phyloP scores from a whole-genome alignment of 2,888 invertebrate genomes.

The Schizaphis graminum region DNA sequence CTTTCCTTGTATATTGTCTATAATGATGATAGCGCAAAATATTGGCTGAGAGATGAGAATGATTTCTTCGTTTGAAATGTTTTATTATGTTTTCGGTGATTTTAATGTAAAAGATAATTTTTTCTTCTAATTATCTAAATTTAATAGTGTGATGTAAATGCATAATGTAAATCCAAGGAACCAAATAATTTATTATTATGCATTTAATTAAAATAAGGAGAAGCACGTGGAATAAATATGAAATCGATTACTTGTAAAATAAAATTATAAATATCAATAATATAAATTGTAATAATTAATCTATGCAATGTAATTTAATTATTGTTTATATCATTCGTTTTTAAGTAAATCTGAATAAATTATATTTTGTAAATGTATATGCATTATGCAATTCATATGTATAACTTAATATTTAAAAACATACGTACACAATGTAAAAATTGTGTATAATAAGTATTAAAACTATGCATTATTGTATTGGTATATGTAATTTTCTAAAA shows the following conservation, averaged over 20 bases:
- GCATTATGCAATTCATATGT: not conserved
- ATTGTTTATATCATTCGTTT: not conserved
- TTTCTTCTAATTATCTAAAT: not conserved
- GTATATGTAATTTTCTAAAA: not conserved
- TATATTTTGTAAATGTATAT: not conserved
- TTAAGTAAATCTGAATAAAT: not conserved
- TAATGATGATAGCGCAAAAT: not conserved
- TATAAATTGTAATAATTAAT: not conserved
- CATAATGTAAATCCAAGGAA: not conserved
- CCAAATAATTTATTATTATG: not conserved
- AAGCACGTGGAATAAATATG: not conserved
- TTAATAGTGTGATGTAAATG: not conserved
- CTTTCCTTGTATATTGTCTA: not conserved
- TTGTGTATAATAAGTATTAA: not conserved
- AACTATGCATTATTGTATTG: not conserved
- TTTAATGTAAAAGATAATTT: not conserved
- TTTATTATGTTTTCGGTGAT: not conserved
- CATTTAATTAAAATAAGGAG: not conserved
- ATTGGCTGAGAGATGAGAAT: not conserved
- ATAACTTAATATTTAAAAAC: not conserved
- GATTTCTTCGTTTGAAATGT: not conserved
- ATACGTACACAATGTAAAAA: not conserved
- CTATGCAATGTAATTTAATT: not conserved
- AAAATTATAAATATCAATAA: not conserved
- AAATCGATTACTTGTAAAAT: not conserved